Conservation (phyloP, 2,797 vertebrate genomes). For the Sebastiscus tertius region DNA sequence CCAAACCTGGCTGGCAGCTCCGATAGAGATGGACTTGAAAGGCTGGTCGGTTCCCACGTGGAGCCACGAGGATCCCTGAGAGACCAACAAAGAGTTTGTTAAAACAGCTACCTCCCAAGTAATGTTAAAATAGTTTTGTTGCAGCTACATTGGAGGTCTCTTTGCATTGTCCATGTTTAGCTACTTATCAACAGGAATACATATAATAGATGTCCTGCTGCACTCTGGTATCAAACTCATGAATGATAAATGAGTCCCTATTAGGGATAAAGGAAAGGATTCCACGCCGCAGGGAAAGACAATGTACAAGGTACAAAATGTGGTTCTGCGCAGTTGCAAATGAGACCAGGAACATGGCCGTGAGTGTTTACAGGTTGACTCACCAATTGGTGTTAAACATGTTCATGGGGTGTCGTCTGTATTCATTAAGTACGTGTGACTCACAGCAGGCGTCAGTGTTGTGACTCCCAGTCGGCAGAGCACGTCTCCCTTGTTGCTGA, state of each 20-base stretch:
- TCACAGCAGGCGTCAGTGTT: constrained; percentile 89
- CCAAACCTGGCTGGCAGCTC: constrained; percentile 93
- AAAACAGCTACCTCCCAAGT: neutral
- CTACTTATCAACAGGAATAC: neutral
- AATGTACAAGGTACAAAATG: neutral
- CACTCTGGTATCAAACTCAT: neutral
- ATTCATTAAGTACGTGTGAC: constrained; percentile 38
- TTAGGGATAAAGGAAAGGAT: neutral
- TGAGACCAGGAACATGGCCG: neutral
- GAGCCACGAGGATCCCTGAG: constrained; percentile 94
- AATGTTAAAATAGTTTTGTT: neutral
- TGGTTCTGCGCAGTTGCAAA: neutral
- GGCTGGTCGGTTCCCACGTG: constrained; percentile 97
- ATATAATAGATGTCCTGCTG: neutral
- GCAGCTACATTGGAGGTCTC: neutral
- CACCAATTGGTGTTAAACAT: neutral
- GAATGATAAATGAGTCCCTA: neutral
- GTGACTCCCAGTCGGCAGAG: constrained; percentile 93
- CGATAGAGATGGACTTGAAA: constrained; percentile 93
- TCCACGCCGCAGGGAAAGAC: neutral
- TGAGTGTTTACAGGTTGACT: neutral
- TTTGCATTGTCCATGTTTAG: neutral
- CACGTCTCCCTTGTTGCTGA: constrained; percentile 97
- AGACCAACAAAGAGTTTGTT: neutral
- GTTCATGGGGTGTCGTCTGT: neutral